Base-by-base conservation (phyloP, 2,888 invertebrate species). In the Acleris laterana region DNA sequence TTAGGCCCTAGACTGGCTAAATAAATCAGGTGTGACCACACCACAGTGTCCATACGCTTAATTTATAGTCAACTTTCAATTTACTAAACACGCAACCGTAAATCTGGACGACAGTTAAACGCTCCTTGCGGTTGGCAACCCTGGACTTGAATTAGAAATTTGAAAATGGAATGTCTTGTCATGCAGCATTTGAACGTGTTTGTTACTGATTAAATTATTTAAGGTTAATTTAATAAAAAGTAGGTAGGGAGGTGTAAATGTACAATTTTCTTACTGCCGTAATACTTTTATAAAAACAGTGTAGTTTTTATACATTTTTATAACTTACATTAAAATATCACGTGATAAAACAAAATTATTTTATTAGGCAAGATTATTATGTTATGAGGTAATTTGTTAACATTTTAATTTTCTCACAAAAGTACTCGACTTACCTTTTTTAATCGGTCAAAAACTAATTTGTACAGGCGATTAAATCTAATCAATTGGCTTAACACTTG, bases 31-130 rank as follows among this genome's bases (percentile, higher is more conserved):
- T 70, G 71, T 69, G 72, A 71, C 72, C 75, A 73, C 74, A 76
- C 68, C 75, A 69, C 60, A 69, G 63, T 74, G 74, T 70, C 76
- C 68, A 69, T 68, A 66, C 69, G 62, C 75, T 79, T 84, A 85
- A 91, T 91, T 91, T 91, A 91, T 90, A 81, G 90, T 77, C 79
- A 87, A 90, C 89, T 91, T 91, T 91, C 91, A 90, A 90, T 91
- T 89, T 86, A 81, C 86, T 77, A 73, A 86, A 89, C 90, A 90
- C 79, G 84, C 79, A 71, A 71, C 75, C 84, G 88, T 92, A 91
- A 91, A 92, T 91, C 88, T 87, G 75, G 58, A 46, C 46, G 84
- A 79, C 88, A 87, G 85, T 88, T 88, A 83, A 85, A 85, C 79
- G 83, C 77, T 89, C 79, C 90, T 90, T 90, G 56, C 77, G 78